A percentile compares a stretch with the other conserved stretches of the same genome.
phyloP scores from a whole-genome alignment of 53 echinoderm and acorn worm species.

The Astropecten irregularis region DNA sequence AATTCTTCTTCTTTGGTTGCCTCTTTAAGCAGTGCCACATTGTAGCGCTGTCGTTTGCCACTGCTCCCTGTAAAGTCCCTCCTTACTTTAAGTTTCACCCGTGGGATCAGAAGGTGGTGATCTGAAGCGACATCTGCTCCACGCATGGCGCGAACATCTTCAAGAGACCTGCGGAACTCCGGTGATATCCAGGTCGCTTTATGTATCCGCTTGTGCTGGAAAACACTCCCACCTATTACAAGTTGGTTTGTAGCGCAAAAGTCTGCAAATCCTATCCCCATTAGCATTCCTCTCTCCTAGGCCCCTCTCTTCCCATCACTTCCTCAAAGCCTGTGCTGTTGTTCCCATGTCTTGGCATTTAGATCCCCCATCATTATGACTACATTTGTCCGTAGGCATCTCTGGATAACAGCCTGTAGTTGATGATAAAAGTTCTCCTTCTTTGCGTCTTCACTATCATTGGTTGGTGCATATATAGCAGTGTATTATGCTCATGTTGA shows the following conservation, averaged over 20 bases:
- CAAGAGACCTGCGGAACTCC: slow-evolving; percentile 6
- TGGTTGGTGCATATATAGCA: slow-evolving; percentile 59
- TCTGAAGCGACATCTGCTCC: slow-evolving; percentile 38
- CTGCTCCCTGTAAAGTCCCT: not conserved
- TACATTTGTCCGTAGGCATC: not conserved
- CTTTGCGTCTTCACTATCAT: slow-evolving; percentile 22
- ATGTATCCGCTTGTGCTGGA: slow-evolving; percentile 31
- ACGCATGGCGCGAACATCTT: slow-evolving; percentile 26
- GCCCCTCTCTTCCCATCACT: slow-evolving; percentile 19
- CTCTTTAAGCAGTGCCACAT: not conserved
- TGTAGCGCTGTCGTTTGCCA: not conserved
- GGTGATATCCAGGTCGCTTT: slow-evolving; percentile 11
- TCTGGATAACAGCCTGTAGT: not conserved
- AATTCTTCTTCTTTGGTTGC: not conserved
- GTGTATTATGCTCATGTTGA: slow-evolving; percentile 16
- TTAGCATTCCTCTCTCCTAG: slow-evolving; percentile 21
- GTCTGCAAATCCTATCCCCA: slow-evolving; percentile 27
- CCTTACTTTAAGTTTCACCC: slow-evolving; percentile 23
- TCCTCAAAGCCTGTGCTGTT: slow-evolving; percentile 33
- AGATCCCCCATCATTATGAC: slow-evolving; percentile 5
- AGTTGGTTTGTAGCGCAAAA: slow-evolving; percentile 7
- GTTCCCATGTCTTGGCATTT: slow-evolving; percentile 25
- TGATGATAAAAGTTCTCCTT: slow-evolving; percentile 24
- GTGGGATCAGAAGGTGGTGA: slow-evolving; percentile 36
- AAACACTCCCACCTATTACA: slow-evolving; percentile 43